Conservation (phyloP, 2,113 vertebrate genomes). For the Phalacrocorax brasilianus region DNA sequence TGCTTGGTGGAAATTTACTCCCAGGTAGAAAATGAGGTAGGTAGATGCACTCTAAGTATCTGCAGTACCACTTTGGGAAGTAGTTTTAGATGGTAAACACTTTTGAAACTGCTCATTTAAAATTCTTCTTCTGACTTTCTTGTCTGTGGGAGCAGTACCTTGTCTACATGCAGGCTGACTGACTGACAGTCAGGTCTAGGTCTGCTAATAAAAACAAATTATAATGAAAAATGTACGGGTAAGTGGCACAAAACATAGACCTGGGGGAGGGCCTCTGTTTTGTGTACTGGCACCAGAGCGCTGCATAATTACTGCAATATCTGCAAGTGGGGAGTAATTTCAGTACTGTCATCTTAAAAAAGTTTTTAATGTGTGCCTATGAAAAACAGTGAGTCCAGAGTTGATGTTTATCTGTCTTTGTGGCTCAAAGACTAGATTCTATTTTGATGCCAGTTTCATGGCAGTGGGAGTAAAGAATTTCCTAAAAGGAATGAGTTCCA, state of each 20-base stretch:
- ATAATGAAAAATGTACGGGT: background rate
- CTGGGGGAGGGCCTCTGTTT: background rate
- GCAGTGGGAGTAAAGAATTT: background rate
- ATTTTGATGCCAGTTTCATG: background rate
- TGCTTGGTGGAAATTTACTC: background rate
- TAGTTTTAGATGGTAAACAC: background rate
- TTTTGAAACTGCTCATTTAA: background rate
- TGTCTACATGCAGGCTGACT: background rate
- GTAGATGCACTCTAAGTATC: background rate
- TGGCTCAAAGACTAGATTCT: background rate
- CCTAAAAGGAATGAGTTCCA: background rate
- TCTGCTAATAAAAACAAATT: slow-evolving; percentile 6
- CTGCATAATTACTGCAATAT: background rate
- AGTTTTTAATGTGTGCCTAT: background rate
- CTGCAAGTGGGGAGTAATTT: background rate
- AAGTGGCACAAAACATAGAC: background rate
- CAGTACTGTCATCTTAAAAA: background rate
- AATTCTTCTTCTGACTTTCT: background rate
- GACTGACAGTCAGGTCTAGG: background rate
- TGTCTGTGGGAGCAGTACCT: background rate
- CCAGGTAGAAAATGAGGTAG: background rate
- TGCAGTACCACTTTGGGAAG: background rate
- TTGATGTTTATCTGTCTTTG: background rate
- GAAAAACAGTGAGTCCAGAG: background rate
- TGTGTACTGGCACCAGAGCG: background rate